Conservation (phyloP, 1,140 invertebrate genomes). For the Trachymyrmex cornetzi region DNA sequence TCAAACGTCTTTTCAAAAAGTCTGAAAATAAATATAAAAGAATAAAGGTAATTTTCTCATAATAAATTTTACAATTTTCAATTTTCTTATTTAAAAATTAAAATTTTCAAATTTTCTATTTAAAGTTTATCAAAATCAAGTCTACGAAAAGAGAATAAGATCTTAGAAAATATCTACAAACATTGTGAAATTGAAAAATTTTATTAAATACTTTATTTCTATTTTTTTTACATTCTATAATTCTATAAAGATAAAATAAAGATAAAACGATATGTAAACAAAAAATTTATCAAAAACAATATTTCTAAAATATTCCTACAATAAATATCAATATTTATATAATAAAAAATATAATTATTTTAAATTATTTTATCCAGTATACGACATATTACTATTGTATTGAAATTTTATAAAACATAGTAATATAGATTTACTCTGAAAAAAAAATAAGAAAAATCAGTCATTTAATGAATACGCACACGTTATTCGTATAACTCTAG, state of each 20-base stretch:
- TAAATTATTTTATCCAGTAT: background rate
- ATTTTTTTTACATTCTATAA: background rate
- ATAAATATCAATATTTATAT: background rate
- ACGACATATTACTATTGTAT: background rate
- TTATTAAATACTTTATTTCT: background rate
- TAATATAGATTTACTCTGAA: background rate
- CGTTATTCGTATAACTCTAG: background rate
- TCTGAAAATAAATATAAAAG: background rate
- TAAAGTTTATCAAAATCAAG: background rate
- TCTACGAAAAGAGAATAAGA: background rate
- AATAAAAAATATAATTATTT: background rate
- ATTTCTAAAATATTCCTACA: background rate
- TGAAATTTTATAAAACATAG: background rate
- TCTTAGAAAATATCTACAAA: background rate
- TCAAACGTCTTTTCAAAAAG: background rate
- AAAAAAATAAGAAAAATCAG: background rate
- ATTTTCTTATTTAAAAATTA: background rate
- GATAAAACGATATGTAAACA: background rate
- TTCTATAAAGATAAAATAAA: conserved; percentile 1
- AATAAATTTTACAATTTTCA: background rate
- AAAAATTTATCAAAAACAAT: no score
- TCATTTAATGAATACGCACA: background rate
- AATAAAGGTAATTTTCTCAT: no score
- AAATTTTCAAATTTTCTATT: background rate
- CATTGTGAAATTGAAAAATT: no score